Base-by-base conservation (phyloP, 2,888 invertebrate genomes). In the Invenusta paracnida region DNA sequence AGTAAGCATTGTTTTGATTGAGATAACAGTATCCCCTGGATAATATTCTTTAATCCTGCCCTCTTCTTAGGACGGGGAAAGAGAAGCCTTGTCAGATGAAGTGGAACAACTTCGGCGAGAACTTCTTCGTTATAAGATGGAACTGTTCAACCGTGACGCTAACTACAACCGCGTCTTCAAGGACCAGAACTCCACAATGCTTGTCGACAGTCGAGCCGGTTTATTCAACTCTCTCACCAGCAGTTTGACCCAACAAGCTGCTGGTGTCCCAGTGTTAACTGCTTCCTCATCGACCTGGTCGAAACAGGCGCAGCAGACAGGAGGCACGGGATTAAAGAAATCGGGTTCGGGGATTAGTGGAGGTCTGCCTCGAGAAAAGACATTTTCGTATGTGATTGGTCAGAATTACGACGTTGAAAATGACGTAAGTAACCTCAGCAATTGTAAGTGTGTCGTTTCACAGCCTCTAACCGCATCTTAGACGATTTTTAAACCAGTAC, bases 131-230 rank as follows among this genome's bases (percentile, higher is more conserved):
- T 91, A 91, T 86, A 88, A 89, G 27, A 89, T 91, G 87, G 91
- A 91, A 82, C 88, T 91, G 13, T 89, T 88, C 84, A 91, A 91
- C 87, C 85, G 91, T 29, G 91, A 91, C 84, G 87, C 87, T 81
- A 91, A 91, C 87, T 91, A 91, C 87, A 91, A 90, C 88, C 88
- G 90, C 73, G 89, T 91, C 89, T 91, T 91, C 87, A 89, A 89
- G 0, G 89, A 90, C 0, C 88, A 88, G 67, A 89, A 89, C 28
- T 90, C 90, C 0, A n/a, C n/a, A n/a, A 86, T 90, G 25, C 86
- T 89, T 11, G 88, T 91, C 2, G 90, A 90, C 86, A 88, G 88
- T 1, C 87, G 88, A 66, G 89, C 89, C 17, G 89, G 89, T 66
- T 17, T 66, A 11, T n/a, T n/a, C n/a, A 66, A 66, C n/a, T 66